Conservation (phyloP, 2,888 invertebrate genomes). For the Phyto melanocephala region DNA sequence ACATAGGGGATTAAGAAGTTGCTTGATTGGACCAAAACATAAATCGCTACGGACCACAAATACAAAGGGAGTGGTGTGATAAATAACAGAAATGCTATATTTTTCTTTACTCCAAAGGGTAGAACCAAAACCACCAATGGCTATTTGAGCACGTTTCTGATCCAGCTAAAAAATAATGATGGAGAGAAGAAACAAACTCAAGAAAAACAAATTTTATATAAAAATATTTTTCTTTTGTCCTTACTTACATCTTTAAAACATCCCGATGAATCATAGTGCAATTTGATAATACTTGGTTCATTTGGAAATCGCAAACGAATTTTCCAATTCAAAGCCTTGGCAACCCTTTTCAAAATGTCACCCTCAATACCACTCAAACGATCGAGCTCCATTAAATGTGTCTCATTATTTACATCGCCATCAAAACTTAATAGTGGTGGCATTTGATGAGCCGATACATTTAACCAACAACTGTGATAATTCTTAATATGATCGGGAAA, state of each 20-base stretch:
- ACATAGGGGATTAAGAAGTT: constrained; percentile 69
- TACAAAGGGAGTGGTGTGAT: constrained; percentile 69
- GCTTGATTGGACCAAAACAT: constrained; percentile 65
- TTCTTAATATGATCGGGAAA: constrained; percentile 67
- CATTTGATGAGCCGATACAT: constrained; percentile 68
- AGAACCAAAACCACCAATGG: constrained; percentile 72
- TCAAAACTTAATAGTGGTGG: constrained; percentile 69
- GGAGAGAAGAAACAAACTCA: not conserved
- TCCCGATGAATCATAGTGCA: constrained; percentile 65
- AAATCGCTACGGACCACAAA: constrained; percentile 69
- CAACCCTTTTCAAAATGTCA: constrained; percentile 68
- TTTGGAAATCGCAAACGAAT: constrained; percentile 67
- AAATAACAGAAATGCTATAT: constrained; percentile 68
- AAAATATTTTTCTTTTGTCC: no score
- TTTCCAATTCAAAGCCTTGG: constrained; percentile 69
- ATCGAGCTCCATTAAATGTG: constrained; percentile 31
- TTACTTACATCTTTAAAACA: constrained; percentile 69
- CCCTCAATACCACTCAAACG: constrained; percentile 73
- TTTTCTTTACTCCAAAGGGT: constrained; percentile 64
- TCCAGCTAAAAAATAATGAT: constrained; percentile 67
- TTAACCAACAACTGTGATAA: constrained; percentile 69
- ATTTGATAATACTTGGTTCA: constrained; percentile 57
- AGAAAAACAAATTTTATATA: not conserved
- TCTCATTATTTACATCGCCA: constrained; percentile 67
- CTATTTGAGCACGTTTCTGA: constrained; percentile 67